These are phyloP conservation scores for Gnatocerus cornutus DNA, from an alignment of 2,888 invertebrate species.

Conservation along the genomic window DNA sequence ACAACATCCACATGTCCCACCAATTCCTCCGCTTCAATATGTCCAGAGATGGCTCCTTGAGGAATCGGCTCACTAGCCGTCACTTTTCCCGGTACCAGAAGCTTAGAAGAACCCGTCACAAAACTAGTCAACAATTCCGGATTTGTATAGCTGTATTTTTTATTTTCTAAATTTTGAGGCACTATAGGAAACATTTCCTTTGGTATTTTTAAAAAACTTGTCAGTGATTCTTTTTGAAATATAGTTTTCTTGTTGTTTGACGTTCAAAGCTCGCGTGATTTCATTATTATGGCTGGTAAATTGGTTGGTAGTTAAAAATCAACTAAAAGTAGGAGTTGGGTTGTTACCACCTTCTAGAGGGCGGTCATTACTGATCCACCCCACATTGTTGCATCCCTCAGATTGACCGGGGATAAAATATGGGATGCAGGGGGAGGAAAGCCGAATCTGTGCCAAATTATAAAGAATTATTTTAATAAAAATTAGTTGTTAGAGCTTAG, in stretches of 20 bases:
- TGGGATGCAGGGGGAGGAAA: conserved; percentile 41
- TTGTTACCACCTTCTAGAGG: conserved; percentile 64
- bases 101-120: conserved; percentile 62
- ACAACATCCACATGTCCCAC: conserved; percentile 66
- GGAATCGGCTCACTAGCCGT: conserved; percentile 64
- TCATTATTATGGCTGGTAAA: conserved; percentile 48
- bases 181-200: conserved; percentile 61
- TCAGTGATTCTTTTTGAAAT: too few relatives aligned
- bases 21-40: conserved; percentile 63
- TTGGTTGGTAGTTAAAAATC: conserved; percentile 60
- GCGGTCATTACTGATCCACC: conserved; percentile 62
- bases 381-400: conserved; percentile 55
- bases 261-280: conserved; percentile 54
- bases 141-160: conserved; percentile 43
- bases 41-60: conserved; percentile 64
- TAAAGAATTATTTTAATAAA: too few relatives aligned
- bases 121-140: conserved; percentile 58
- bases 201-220: too few relatives aligned
- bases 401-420: conserved; percentile 58
- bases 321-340: conserved; percentile 63
- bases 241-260: conserved; percentile 42
- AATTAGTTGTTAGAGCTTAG: too few relatives aligned
- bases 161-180: conserved; percentile 54
- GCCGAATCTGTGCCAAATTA: neutral
- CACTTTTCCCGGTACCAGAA: conserved; percentile 67